phyloP scores from a whole-genome alignment of 2,113 vertebrate species.

The Etia nguti region DNA sequence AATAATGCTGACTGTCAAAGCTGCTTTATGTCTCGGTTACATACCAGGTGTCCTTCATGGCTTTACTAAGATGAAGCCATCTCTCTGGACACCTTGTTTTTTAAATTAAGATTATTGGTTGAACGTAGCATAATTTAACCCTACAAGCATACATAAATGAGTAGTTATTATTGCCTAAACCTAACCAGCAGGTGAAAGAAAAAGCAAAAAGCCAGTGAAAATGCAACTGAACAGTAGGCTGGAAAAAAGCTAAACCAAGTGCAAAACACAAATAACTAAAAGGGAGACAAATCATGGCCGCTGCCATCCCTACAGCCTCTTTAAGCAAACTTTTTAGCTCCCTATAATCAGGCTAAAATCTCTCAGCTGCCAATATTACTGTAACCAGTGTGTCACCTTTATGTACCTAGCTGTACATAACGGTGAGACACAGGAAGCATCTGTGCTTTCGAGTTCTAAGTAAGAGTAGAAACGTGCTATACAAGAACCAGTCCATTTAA shows the following conservation, averaged over 20 bases:
- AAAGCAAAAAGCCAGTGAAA: not conserved
- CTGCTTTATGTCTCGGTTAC: not conserved
- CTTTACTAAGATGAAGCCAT: not conserved
- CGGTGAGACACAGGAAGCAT: not conserved
- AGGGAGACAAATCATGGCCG: not conserved
- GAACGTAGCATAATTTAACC: not conserved
- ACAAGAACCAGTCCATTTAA: not conserved
- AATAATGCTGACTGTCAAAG: not conserved
- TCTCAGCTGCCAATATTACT: not conserved
- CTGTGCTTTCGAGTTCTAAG: not conserved
- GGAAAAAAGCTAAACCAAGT: not conserved
- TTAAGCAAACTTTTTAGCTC: not conserved
- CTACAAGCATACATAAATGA: not conserved
- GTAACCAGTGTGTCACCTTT: not conserved
- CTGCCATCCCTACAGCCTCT: not conserved
- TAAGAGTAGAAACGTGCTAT: not conserved
- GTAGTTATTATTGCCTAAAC: not conserved
- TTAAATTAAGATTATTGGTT: not conserved
- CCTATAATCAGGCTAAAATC: not conserved
- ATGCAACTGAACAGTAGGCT: not conserved
- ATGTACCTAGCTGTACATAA: not conserved
- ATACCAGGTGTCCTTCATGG: not conserved
- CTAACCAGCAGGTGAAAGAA: not conserved
- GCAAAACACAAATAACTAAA: not conserved
- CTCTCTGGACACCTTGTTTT: not conserved